Conservation (phyloP, 2,888 invertebrate species). For the Prosapia bicincta region DNA sequence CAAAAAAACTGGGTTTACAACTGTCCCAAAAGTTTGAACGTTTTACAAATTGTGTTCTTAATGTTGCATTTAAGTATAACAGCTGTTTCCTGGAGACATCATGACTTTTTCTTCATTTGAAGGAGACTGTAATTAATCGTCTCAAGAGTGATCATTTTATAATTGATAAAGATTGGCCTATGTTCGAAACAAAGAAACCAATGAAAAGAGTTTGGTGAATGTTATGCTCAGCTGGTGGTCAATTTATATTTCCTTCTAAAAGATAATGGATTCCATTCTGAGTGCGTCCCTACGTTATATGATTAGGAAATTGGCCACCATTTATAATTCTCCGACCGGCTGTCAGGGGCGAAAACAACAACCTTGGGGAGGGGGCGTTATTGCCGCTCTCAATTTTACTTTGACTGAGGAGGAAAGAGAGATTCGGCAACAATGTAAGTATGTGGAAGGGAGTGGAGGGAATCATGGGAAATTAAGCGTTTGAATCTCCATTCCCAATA, state of each 20-base stretch:
- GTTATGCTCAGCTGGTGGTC: slow-evolving; percentile 7
- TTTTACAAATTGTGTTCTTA: no score
- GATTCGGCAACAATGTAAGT: slow-evolving; percentile 25
- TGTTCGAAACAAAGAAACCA: neutral
- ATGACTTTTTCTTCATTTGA: neutral
- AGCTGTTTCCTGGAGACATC: neutral
- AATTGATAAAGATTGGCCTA: neutral
- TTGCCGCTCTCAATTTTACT: slow-evolving; percentile 18
- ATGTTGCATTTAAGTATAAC: no score
- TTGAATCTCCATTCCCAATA: slow-evolving; percentile 21
- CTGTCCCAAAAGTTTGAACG: no score
- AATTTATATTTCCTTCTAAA: neutral
- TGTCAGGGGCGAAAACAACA: slow-evolving; percentile 19
- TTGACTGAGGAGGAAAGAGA: slow-evolving; percentile 14
- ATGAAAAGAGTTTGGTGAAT: neutral
- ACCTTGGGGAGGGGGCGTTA: slow-evolving; percentile 11
- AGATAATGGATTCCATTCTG: slow-evolving; percentile 29
- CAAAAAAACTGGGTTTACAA: no score
- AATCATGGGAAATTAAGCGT: slow-evolving; percentile 21
- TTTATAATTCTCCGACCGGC: slow-evolving; percentile 28
- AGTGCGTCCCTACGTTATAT: slow-evolving; percentile 24
- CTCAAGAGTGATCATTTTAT: neutral
- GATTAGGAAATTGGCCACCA: slow-evolving; percentile 32
- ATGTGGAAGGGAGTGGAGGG: slow-evolving; percentile 14
- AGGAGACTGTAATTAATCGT: neutral